These are phyloP conservation scores for Napeogenes sylphis DNA, from an alignment of 2,888 invertebrate genomes.

Conservation along the genomic window DNA sequence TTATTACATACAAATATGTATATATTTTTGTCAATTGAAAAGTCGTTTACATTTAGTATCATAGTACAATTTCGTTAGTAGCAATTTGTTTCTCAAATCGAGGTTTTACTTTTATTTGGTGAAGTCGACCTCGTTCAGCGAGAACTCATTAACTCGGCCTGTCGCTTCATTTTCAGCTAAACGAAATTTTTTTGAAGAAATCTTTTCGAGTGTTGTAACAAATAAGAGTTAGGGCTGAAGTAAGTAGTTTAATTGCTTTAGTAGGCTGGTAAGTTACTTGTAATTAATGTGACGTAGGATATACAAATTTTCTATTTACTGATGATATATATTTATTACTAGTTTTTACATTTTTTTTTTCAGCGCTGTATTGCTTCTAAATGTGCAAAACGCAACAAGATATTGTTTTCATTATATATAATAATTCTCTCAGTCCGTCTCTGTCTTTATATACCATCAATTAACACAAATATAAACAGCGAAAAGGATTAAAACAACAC, in stretches of 20 bases:
- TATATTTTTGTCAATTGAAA: background rate
- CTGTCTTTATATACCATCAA: too few species aligned
- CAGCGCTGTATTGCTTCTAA: background rate
- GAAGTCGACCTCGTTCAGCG: slow-evolving; percentile 26
- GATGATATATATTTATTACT: too few species aligned
- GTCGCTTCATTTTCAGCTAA: slow-evolving; percentile 36
- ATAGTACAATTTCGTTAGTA: slow-evolving; percentile 31
- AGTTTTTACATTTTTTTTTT: background rate
- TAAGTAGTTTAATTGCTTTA: background rate
- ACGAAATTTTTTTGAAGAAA: slow-evolving; percentile 32
- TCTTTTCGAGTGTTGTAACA: slow-evolving; percentile 17
- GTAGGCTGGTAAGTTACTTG: background rate
- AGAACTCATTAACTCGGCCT: slow-evolving; percentile 37
- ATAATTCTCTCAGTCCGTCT: too few species aligned
- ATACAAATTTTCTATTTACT: too few species aligned
- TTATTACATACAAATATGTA: background rate
- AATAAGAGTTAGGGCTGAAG: background rate
- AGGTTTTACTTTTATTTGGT: slow-evolving; percentile 25
- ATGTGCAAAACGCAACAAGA: too few species aligned
- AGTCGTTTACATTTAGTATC: slow-evolving; percentile 11
- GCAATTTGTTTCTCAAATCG: slow-evolving; percentile 29
- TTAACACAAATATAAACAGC: too few species aligned
- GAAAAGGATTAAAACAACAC: too few species aligned
- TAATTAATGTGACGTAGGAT: background rate
- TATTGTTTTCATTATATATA: too few species aligned